Evolutionary conservation across 2,888 invertebrate species (phyloP).

Genomic region (Lasius fuliginosus): DNA sequence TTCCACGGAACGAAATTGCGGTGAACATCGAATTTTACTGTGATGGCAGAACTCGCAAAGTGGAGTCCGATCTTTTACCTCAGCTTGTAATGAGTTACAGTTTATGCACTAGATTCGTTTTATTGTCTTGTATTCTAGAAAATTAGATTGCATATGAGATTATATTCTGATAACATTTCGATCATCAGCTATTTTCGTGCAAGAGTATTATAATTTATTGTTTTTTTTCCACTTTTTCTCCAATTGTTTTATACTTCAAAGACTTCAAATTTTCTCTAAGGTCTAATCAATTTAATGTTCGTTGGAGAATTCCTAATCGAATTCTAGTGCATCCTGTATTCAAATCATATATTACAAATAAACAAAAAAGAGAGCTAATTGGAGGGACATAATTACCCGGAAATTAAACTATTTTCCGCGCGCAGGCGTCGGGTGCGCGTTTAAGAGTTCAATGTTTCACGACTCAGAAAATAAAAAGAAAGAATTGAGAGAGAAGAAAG

Average conservation of each 20-base stretch:
- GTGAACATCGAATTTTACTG: background rate
- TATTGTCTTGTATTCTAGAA: conserved; percentile 18
- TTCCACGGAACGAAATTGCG: background rate
- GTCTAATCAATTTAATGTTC: conserved; percentile 4
- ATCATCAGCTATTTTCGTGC: background rate
- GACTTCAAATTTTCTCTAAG: no score
- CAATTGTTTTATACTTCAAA: background rate
- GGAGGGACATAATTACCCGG: background rate
- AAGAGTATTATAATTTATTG: background rate
- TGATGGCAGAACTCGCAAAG: background rate
- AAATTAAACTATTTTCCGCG: conserved; percentile 28
- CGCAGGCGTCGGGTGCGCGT: background rate
- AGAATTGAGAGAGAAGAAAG: background rate
- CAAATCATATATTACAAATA: background rate
- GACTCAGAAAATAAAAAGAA: conserved; percentile 18
- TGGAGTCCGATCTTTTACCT: background rate
- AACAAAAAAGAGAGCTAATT: background rate
- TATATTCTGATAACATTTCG: background rate
- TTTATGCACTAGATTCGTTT: background rate
- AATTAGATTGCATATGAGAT: conserved; percentile 5
- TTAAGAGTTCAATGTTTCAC: conserved; percentile 26
- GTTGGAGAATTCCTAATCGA: background rate
- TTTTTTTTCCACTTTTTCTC: background rate
- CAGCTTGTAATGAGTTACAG: background rate
- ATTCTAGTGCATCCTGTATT: background rate